Conservation (phyloP, 2,113 vertebrate species). For the Pseudolaguvia tuberculata region DNA sequence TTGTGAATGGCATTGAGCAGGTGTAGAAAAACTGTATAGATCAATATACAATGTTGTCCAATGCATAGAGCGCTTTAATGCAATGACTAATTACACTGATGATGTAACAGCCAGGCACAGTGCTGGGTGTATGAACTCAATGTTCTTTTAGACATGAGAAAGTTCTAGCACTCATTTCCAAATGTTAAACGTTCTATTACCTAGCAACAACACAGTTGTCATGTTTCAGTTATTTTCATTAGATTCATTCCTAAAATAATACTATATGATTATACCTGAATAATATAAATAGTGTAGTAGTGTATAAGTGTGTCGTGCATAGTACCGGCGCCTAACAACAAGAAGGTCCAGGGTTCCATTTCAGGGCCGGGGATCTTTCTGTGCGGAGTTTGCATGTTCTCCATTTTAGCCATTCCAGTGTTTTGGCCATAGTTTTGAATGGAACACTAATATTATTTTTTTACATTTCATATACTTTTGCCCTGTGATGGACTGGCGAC, state of each 20-base stretch:
- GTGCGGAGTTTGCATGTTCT: no score
- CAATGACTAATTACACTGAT: constrained; percentile 3
- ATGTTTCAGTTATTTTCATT: neutral
- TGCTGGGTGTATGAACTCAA: neutral
- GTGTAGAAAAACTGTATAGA: no score
- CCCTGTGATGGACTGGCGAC: no score
- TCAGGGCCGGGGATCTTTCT: no score
- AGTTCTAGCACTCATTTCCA: neutral
- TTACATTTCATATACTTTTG: no score
- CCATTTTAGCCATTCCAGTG: neutral
- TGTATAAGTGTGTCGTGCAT: no score
- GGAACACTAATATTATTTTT: neutral
- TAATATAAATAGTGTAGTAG: no score
- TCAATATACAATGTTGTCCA: no score
- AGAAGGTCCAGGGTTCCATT: no score
- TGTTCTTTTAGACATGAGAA: constrained; percentile 7
- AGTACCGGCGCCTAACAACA: no score
- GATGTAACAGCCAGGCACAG: neutral
- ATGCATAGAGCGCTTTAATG: neutral
- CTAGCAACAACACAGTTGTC: constrained; percentile 3
- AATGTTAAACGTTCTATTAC: constrained; percentile 5
- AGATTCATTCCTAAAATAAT: neutral
- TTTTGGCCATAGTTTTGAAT: neutral
- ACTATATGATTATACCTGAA: no score
- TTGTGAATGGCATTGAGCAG: no score